These are phyloP conservation scores for Scomber scombrus DNA, from an alignment of 2,113 vertebrate genomes.

Conservation along the genomic window DNA sequence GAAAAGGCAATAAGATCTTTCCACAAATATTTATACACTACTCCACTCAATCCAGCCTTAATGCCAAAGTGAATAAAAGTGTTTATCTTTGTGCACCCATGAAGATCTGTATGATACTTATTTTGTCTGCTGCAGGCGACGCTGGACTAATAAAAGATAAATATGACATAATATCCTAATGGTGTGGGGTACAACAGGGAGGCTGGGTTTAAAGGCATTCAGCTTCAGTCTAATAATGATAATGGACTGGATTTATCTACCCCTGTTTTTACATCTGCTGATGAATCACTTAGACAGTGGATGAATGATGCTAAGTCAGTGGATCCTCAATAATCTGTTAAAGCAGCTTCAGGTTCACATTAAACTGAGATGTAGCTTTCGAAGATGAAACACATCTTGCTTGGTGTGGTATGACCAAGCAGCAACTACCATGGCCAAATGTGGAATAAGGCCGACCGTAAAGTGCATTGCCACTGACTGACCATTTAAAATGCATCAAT, in stretches of 20 bases:
- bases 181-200: conserved; percentile 14
- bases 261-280: conserved; percentile 34
- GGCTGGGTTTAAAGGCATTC: conserved; percentile 26
- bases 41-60: conserved; percentile 39
- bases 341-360: conserved; percentile 3
- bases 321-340: not conserved
- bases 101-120: conserved; percentile 37
- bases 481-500: no score
- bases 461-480: no score
- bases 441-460: no score
- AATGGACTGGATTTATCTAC: conserved; percentile 66
- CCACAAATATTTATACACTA: not conserved
- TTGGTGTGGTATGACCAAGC: no score
- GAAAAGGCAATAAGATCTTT: not conserved
- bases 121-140: conserved; percentile 36
- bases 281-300: conserved; percentile 35
- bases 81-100: conserved; percentile 36
- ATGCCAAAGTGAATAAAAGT: conserved; percentile 36
- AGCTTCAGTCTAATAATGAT: conserved; percentile 60
- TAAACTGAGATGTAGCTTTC: not conserved
- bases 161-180: conserved; percentile 29
- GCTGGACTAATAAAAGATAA: conserved; percentile 13
- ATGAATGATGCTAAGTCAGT: conserved; percentile 28
- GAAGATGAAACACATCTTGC: no score
- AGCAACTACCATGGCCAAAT: no score